These are phyloP conservation scores for Rhineura floridana DNA, from an alignment of 2,113 vertebrate genomes.

Conservation along the genomic window DNA sequence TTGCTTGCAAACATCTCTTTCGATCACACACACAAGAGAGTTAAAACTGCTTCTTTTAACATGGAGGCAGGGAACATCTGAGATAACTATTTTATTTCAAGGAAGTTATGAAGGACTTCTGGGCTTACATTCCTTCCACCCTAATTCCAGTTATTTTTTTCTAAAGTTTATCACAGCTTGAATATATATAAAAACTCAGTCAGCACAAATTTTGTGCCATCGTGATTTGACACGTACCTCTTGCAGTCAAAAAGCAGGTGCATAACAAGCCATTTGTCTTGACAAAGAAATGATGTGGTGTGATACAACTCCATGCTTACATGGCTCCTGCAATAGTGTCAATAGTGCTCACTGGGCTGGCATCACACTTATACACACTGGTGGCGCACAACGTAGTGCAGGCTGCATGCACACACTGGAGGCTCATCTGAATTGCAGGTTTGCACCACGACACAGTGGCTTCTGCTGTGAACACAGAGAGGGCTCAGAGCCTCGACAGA, in stretches of 20 bases:
- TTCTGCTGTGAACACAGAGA: background rate
- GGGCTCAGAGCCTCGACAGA: accelerated
- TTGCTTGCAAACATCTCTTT: background rate
- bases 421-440: background rate
- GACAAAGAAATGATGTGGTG: background rate
- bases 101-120: background rate
- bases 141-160: background rate
- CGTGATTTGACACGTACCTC: background rate
- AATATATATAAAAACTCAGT: background rate
- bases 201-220: background rate
- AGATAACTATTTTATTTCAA: background rate
- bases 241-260: background rate
- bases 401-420: too few relatives aligned
- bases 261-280: background rate
- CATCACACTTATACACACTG: too few relatives aligned
- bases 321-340: background rate
- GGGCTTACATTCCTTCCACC: background rate
- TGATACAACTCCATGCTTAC: background rate
- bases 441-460: background rate
- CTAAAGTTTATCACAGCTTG: background rate
- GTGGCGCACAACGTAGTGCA: background rate
- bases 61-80: background rate
- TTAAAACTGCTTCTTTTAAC: background rate
- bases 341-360: background rate
- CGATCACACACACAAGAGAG: background rate